Evolutionary conservation across 2,797 vertebrate genomes (phyloP).

Genomic region (Synaphobranchus kaupii): DNA sequence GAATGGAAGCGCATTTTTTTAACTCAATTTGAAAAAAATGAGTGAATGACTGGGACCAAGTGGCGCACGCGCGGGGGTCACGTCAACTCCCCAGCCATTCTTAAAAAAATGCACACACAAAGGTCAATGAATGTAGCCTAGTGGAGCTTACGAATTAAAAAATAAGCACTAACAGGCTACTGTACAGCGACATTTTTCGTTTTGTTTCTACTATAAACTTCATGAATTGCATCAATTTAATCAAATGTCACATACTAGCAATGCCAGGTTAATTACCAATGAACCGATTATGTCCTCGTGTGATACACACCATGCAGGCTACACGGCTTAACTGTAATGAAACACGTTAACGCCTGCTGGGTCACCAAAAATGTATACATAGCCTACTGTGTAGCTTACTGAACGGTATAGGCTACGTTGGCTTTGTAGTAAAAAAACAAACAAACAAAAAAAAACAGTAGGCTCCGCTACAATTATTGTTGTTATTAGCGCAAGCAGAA

Average conservation of each 20-base stretch:
- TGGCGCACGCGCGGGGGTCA: neutral
- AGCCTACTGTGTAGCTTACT: neutral
- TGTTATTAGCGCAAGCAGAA: too few species aligned
- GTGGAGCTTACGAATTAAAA: neutral
- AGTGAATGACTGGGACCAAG: neutral
- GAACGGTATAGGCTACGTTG: too few species aligned
- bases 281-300: too few species aligned
- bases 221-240: too few species aligned
- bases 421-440: too few species aligned
- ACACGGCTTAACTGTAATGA: neutral
- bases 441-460: too few species aligned
- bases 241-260: too few species aligned
- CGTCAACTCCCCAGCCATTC: neutral
- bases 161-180: neutral
- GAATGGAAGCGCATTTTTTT: neutral
- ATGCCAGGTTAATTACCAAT: too few species aligned
- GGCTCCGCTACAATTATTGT: too few species aligned
- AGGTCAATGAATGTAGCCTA: neutral
- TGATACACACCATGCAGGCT: neutral
- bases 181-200: neutral
- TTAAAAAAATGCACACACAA: neutral
- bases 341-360: neutral
- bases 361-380: neutral
- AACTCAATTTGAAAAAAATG: neutral
- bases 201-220: too few species aligned